Evolutionary conservation across 64 coral and sea anemone species (phyloP), one percentile per base, ranked within the genome.

Genomic region (Montipora efflorescens): DNA sequence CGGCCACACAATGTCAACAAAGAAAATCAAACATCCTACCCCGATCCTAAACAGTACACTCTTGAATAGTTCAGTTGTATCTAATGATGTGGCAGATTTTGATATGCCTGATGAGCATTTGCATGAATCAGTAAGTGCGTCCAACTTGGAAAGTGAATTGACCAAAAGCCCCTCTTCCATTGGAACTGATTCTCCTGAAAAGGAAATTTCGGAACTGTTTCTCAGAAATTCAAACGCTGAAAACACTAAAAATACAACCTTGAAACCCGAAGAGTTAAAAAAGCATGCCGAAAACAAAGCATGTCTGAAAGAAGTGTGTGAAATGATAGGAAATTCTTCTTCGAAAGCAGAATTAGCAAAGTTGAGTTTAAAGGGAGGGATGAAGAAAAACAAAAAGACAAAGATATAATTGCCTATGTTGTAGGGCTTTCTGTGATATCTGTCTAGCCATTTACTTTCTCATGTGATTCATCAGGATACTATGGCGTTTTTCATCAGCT

Each of bases 1-100:
- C n/a, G n/a, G 67, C 1, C 15, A 18, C 67, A 16, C 67, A 19
- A 70, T 16, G n/a, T 70, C 67, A 16, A 21, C n/a, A 70, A 22
- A 70, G 67, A 70, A 19, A 19, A 70, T 70, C n/a, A 21, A 70
- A 70, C 67, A 18, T 21, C 67, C 67, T 70, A 21, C 5, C 67
- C 67, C 67, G n/a, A 70, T 70, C n/a, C 67, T 70, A 21, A 70
- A 70, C 67, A 70, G 67, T 70, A 70, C 67, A 70, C 67, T 21
- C 67, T 21, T 70, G 67, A 19, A 19, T 19, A 70, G 67, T 16
- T 70, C 67, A 70, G 52, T 10, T 55, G 52, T 55, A 55, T 6
- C 52, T 55, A 55, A 55, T 55, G 52, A 55, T 55, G 2, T 7
- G 52, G 52, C 52, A 55, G 52, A 55, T 1, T 6, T 70, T 16